phyloP scores from a whole-genome alignment of 2,888 invertebrate genomes.

The Sphinx pinastri region DNA sequence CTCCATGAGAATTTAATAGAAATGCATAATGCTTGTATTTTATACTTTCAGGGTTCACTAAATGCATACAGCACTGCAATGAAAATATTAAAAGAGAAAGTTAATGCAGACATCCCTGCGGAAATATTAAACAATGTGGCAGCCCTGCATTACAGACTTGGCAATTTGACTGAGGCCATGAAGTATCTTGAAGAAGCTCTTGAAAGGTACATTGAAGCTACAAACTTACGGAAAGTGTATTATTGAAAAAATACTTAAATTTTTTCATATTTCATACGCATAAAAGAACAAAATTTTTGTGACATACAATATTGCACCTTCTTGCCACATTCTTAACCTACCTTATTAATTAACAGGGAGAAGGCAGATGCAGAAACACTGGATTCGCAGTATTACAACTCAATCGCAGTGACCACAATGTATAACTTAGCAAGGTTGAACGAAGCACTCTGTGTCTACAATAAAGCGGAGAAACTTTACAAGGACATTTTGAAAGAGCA shows the following conservation, averaged over 20 bases:
- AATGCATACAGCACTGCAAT: conserved; percentile 97
- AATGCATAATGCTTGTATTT: background rate
- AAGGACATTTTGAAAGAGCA: conserved; percentile 98
- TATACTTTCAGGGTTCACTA: conserved; percentile 87
- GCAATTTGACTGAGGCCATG: conserved; percentile 93
- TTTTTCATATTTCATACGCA: too few species aligned
- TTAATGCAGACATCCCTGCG: conserved; percentile 97
- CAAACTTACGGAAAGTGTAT: background rate
- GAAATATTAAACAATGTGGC: conserved; percentile 99
- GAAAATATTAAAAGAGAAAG: conserved; percentile 95
- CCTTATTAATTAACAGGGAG: conserved; percentile 80
- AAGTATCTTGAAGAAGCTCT: conserved; percentile 93
- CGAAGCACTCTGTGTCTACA: conserved; percentile 96
- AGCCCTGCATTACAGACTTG: conserved; percentile 94
- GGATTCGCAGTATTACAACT: conserved; percentile 97
- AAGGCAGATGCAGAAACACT: conserved; percentile 91
- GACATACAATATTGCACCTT: too few species aligned
- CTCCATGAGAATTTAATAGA: too few species aligned
- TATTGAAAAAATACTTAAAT: too few species aligned
- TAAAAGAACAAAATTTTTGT: too few species aligned
- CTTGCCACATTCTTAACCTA: too few species aligned
- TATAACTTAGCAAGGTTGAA: conserved; percentile 97
- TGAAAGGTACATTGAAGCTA: conserved; percentile 68
- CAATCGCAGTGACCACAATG: conserved; percentile 97
- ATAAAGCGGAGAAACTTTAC: conserved; percentile 97